Percentiles rank a stretch among this genome's conserved stretches.
These are phyloP conservation scores for Venustaconcha ellipsiformis DNA, from an alignment of 1,140 invertebrate species.

Conservation along the genomic window DNA sequence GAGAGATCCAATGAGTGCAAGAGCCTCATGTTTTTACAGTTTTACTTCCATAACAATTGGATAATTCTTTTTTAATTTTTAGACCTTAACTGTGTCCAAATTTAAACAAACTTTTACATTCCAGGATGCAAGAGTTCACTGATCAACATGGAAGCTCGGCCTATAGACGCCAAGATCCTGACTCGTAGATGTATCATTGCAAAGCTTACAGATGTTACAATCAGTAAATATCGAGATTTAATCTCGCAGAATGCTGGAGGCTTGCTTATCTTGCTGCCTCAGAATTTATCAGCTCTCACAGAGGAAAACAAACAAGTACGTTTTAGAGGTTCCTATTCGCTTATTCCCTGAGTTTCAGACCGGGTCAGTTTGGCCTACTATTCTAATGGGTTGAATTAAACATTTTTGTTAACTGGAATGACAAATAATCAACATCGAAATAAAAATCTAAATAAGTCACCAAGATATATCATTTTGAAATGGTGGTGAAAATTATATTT, in stretches of 20 bases:
- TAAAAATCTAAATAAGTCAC: too few species aligned
- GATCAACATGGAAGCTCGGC: constrained; percentile 89
- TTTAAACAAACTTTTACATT: constrained; percentile 30
- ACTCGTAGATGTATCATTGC: constrained; percentile 89
- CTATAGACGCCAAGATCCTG: constrained; percentile 85
- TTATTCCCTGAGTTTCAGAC: neutral
- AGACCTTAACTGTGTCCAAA: too few species aligned
- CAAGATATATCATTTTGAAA: too few species aligned
- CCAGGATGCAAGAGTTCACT: constrained; percentile 84
- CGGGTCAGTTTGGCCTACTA: too few species aligned
- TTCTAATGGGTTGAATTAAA: too few species aligned
- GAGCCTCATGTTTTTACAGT: too few species aligned
- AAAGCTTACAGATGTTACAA: constrained; percentile 81
- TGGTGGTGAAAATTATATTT: too few species aligned
- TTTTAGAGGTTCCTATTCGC: neutral
- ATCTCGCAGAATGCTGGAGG: constrained; percentile 84
- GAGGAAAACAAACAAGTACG: constrained; percentile 80
- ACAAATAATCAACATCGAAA: neutral
- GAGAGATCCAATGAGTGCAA: too few species aligned
- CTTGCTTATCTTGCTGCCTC: constrained; percentile 85
- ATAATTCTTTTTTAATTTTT: too few species aligned
- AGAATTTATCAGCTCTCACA: constrained; percentile 77
- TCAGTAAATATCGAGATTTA: constrained; percentile 82
- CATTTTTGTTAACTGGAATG: too few species aligned
- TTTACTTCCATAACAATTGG: too few species aligned